Conservation (phyloP, 1,140 invertebrate species). For the Dreissena rostriformis region DNA sequence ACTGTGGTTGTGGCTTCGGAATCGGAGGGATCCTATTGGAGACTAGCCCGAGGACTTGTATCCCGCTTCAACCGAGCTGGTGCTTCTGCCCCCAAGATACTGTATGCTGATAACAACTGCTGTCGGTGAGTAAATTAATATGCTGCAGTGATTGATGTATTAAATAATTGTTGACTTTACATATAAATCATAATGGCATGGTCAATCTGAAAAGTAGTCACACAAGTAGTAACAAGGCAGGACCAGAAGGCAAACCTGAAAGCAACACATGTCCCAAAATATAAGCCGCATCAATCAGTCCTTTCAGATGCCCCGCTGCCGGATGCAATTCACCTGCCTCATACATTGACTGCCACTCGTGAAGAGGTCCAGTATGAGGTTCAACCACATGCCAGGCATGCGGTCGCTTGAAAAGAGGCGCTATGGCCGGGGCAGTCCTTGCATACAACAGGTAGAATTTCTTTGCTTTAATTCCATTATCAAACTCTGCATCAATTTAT, state of each 20-base stretch:
- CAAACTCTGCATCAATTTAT: too few species aligned
- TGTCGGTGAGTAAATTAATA: conserved; percentile 1
- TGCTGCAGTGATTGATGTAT: too few species aligned
- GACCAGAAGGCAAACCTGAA: too few species aligned
- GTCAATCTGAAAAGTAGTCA: too few species aligned
- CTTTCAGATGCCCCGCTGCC: too few species aligned
- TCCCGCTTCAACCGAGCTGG: not conserved
- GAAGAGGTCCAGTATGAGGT: not conserved
- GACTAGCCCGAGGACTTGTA: not conserved
- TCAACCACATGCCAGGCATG: not conserved
- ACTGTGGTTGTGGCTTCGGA: not conserved
- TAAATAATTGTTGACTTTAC: too few species aligned
- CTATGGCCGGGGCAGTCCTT: conserved; percentile 8
- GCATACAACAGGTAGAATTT: conserved; percentile 2
- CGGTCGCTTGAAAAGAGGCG: not conserved
- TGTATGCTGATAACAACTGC: not conserved
- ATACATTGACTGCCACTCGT: not conserved
- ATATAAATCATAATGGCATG: too few species aligned
- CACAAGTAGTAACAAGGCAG: too few species aligned
- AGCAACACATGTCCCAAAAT: too few species aligned
- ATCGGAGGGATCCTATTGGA: not conserved
- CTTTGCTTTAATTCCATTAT: not conserved
- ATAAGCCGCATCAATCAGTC: too few species aligned
- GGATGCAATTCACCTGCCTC: too few species aligned
- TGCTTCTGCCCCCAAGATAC: not conserved